Evolutionary conservation across 2,113 vertebrate genomes (phyloP).

Genomic region (Falcunculus frontatus): DNA sequence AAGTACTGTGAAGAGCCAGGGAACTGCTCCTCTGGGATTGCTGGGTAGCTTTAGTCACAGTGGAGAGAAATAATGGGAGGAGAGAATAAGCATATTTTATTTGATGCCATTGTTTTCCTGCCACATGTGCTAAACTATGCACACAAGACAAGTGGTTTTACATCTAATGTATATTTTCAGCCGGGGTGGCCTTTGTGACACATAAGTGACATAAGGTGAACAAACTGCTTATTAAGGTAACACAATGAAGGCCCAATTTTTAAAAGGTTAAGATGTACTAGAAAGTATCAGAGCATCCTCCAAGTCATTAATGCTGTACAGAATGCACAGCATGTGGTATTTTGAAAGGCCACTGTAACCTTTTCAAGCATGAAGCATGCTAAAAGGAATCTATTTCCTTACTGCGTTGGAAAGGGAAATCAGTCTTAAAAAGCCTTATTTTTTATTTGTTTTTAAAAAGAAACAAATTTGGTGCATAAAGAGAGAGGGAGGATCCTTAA

Average conservation of each 20-base stretch:
- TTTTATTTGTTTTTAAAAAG: conserved; percentile 69
- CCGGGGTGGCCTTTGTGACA: conserved; percentile 67
- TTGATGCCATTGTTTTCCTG: neutral
- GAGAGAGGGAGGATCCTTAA: conserved; percentile 22
- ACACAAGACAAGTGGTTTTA: conserved; percentile 22
- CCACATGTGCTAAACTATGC: neutral
- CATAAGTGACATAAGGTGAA: conserved; percentile 72
- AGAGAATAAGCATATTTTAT: neutral
- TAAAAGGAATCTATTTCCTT: conserved; percentile 74
- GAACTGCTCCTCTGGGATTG: conserved; percentile 1
- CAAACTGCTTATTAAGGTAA: conserved; percentile 82
- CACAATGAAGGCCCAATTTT: conserved; percentile 76
- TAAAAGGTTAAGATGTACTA: conserved; percentile 80
- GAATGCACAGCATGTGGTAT: conserved; percentile 73
- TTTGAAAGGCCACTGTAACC: conserved; percentile 84
- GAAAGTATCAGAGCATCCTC: conserved; percentile 70
- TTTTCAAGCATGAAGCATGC: conserved; percentile 75
- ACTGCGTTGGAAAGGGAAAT: conserved; percentile 63
- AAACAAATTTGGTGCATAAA: conserved; percentile 43
- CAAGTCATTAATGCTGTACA: conserved; percentile 72
- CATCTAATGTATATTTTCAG: conserved; percentile 47
- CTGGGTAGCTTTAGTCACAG: neutral
- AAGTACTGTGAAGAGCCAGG: neutral
- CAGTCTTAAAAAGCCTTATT: conserved; percentile 61
- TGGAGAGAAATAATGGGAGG: neutral